A percentile compares a stretch with the other conserved stretches of the same genome.
These are phyloP conservation scores for Caenorhabditis panamensis DNA, from an alignment of 2,888 invertebrate genomes.

Conservation along the genomic window DNA sequence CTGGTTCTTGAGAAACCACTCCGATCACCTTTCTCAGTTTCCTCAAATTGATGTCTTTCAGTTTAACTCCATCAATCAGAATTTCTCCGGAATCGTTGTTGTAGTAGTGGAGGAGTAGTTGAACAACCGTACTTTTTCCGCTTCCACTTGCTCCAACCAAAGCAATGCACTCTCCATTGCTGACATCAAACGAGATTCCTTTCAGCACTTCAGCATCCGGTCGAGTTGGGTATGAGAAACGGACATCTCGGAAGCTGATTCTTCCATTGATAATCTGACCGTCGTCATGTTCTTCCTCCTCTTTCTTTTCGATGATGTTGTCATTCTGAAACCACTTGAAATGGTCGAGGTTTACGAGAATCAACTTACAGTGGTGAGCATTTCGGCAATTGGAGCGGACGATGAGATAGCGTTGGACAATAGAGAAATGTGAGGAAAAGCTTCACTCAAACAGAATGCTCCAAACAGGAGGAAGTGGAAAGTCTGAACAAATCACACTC, in stretches of 20 bases:
- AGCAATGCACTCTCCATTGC: conserved; percentile 71
- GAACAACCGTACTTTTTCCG: conserved; percentile 74
- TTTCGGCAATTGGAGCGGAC: conserved; percentile 47
- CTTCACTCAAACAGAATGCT: conserved; percentile 46
- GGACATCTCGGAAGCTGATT: conserved; percentile 82
- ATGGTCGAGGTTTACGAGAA: not conserved
- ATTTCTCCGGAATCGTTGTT: conserved; percentile 72
- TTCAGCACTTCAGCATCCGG: conserved; percentile 79
- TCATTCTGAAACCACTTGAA: conserved; percentile 48
- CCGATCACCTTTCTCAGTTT: conserved; percentile 82
- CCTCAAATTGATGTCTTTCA: conserved; percentile 82
- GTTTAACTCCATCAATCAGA: conserved; percentile 82
- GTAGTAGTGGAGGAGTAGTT: conserved; percentile 70
- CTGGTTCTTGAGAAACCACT: conserved; percentile 83
- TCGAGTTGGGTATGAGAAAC: conserved; percentile 82
- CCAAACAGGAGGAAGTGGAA: conserved; percentile 53
- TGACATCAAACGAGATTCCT: conserved; percentile 66
- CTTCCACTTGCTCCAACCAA: conserved; percentile 74
- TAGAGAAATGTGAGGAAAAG: conserved; percentile 42
- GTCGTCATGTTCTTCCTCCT: conserved; percentile 80
- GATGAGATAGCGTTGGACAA: conserved; percentile 38
- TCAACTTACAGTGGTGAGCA: conserved; percentile 34
- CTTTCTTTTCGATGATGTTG: conserved; percentile 67
- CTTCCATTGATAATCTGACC: conserved; percentile 81
- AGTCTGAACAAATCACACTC: conserved; percentile 7